These are phyloP conservation scores for Azorinus chamasolen DNA, from an alignment of 2,888 invertebrate species.

Conservation along the genomic window DNA sequence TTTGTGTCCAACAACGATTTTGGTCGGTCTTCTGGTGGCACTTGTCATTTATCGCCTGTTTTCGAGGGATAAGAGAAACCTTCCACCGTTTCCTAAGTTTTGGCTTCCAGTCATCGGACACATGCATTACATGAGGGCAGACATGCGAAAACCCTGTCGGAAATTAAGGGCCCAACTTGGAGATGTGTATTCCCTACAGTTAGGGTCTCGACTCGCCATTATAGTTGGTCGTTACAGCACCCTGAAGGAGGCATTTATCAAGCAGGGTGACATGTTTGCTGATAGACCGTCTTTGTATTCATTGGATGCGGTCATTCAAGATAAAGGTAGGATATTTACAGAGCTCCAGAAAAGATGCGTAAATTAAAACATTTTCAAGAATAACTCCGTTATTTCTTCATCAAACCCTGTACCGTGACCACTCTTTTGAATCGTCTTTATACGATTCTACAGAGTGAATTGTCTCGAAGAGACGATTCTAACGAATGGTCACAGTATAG, in stretches of 20 bases:
- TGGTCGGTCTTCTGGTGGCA: no score
- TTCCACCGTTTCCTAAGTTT: slow-evolving; percentile 36
- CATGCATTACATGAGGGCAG: slow-evolving; percentile 26
- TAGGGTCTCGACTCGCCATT: slow-evolving; percentile 18
- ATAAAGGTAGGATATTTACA: no score
- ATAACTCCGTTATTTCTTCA: no score
- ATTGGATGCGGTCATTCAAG: not conserved
- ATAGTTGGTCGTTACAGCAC: slow-evolving; percentile 32
- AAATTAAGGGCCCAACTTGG: slow-evolving; percentile 26
- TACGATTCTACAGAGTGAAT: no score
- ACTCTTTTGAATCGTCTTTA: no score
- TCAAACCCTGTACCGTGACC: no score
- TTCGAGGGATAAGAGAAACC: not conserved
- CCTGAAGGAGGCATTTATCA: slow-evolving; percentile 38
- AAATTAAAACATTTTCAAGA: no score
- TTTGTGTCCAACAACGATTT: no score
- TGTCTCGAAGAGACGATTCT: no score
- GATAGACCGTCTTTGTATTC: slow-evolving; percentile 13
- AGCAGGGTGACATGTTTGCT: slow-evolving; percentile 23
- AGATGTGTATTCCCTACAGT: slow-evolving; percentile 28
- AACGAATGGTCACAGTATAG: no score
- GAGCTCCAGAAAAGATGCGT: no score
- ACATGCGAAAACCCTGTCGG: slow-evolving; percentile 22
- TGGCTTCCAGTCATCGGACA: slow-evolving; percentile 39
- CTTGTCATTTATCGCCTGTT: no score